phyloP scores from a whole-genome alignment of 1,140 invertebrate species.

The Zaprionus ghesquierei region DNA sequence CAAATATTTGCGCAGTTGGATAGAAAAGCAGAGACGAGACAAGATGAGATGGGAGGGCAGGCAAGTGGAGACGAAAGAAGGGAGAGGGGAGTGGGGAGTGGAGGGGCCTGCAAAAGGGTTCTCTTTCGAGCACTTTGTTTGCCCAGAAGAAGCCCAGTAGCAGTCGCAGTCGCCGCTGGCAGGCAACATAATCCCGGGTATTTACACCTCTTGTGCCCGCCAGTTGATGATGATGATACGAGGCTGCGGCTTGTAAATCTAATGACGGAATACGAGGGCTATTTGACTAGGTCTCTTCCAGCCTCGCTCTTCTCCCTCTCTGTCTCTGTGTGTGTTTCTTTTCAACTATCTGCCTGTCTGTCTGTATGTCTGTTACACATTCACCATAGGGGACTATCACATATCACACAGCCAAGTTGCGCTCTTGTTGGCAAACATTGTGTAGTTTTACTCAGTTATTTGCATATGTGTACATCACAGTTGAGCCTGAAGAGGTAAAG shows the following conservation, averaged over 20 bases:
- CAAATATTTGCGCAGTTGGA: conserved; percentile 68
- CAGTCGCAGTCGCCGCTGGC: conserved; percentile 33
- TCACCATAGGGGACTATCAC: background rate
- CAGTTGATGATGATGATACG: conserved; percentile 36
- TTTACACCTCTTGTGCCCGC: conserved; percentile 59
- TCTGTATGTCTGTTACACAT: background rate
- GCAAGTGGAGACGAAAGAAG: background rate
- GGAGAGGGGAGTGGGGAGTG: too few species aligned
- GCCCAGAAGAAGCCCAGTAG: conserved; percentile 35
- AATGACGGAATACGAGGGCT: conserved; percentile 11
- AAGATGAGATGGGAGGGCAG: background rate
- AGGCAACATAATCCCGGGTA: conserved; percentile 66
- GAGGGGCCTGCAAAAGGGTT: conserved; percentile 7
- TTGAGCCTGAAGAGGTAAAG: background rate
- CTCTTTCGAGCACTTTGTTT: conserved; percentile 42
- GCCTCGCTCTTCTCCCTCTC: background rate
- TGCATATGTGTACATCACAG: background rate
- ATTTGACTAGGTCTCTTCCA: conserved; percentile 2
- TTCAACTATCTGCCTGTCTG: background rate
- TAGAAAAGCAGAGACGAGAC: background rate
- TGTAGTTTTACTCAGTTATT: background rate
- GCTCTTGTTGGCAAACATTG: background rate
- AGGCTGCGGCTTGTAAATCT: conserved; percentile 46
- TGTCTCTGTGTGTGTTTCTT: background rate
- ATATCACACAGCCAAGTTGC: background rate